phyloP scores from a whole-genome alignment of 2,113 vertebrate species.

The Crypturellus undulatus region DNA sequence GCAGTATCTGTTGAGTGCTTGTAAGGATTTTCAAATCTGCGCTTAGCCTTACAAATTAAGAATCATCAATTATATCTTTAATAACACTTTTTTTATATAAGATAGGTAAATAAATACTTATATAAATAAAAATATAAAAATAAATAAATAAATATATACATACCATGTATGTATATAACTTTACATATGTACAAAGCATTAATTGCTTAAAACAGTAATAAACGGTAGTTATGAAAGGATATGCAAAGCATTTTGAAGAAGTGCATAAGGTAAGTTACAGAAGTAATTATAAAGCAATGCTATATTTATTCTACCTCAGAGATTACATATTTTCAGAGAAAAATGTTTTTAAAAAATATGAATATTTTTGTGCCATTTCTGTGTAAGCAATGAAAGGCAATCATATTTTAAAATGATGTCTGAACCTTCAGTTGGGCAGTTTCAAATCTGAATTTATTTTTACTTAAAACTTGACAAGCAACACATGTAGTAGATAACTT shows the following conservation, averaged over 20 bases:
- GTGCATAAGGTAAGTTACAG: not conserved
- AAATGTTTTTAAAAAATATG: not conserved
- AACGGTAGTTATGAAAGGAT: not conserved
- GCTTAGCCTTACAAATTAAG: not conserved
- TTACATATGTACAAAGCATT: not conserved
- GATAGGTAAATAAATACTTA: not conserved
- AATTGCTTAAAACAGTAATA: not conserved
- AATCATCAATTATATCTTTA: not conserved
- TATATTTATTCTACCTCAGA: not conserved
- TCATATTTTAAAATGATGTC: not conserved
- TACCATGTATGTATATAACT: not conserved
- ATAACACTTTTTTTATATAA: not conserved
- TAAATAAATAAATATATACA: too few relatives aligned
- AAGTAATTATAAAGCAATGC: not conserved
- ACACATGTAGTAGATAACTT: not conserved
- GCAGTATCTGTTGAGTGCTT: slow-evolving; percentile 59
- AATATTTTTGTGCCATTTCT: not conserved
- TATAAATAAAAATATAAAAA: too few relatives aligned
- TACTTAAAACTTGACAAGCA: not conserved
- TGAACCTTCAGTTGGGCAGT: not conserved
- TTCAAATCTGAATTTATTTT: not conserved
- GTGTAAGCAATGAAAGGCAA: not conserved
- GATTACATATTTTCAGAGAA: not conserved
- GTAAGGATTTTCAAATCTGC: slow-evolving; percentile 45
- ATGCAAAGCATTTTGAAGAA: not conserved